phyloP scores from a whole-genome alignment of 2,797 vertebrate species.

The Macrochelys suwanniensis region DNA sequence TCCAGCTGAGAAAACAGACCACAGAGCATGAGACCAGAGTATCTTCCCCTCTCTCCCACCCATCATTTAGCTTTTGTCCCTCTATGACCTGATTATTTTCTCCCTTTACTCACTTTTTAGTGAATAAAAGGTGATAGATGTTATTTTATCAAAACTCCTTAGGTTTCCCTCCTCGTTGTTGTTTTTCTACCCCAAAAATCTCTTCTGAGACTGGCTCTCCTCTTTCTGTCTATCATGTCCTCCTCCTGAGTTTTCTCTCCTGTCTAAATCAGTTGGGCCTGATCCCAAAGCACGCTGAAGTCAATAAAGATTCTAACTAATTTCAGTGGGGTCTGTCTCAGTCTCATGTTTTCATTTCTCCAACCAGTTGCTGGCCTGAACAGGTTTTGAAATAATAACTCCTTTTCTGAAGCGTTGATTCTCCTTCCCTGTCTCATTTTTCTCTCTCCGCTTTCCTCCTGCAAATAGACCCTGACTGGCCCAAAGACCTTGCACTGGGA shows the following conservation, averaged over 20 bases:
- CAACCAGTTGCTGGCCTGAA: neutral
- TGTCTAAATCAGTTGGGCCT: neutral
- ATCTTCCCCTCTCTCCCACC: neutral
- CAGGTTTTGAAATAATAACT: neutral
- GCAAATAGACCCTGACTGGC: neutral
- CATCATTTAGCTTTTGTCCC: neutral
- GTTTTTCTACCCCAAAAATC: neutral
- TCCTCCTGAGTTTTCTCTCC: neutral
- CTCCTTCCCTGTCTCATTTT: neutral
- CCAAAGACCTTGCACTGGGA: neutral
- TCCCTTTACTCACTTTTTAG: neutral
- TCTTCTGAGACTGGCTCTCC: neutral
- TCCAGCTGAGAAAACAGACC: accelerated
- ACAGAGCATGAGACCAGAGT: accelerated
- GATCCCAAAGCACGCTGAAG: neutral
- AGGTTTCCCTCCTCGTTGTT: neutral
- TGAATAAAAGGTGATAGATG: neutral
- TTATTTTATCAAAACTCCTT: neutral
- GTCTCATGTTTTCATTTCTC: neutral
- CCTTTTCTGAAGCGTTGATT: neutral
- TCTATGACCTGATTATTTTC: neutral
- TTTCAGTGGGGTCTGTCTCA: neutral
- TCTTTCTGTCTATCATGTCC: neutral
- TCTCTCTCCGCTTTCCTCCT: neutral
- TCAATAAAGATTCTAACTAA: neutral